phyloP scores from a whole-genome alignment of 2,113 vertebrate genomes.

The Marcusenius ussheri region DNA sequence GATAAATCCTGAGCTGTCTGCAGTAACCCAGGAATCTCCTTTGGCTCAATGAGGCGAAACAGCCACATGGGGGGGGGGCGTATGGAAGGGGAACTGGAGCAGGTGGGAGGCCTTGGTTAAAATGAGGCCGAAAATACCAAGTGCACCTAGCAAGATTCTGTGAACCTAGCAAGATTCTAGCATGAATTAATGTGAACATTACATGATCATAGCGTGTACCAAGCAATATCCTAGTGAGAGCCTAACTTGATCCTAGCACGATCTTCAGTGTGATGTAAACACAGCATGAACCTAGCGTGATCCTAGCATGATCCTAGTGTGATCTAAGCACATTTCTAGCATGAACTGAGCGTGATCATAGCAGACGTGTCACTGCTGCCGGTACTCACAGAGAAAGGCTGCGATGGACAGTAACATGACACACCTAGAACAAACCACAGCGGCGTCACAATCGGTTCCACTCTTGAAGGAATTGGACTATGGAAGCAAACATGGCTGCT shows the following conservation, averaged over 20 bases:
- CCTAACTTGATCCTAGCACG: background rate
- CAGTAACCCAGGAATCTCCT: slow-evolving; percentile 28
- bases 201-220: background rate
- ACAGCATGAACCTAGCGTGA: background rate
- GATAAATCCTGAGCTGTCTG: slow-evolving; percentile 34
- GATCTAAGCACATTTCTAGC: background rate
- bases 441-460: too few relatives aligned
- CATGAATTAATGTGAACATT: background rate
- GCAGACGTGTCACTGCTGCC: background rate
- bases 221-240: background rate
- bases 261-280: background rate
- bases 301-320: background rate
- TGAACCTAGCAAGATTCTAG: background rate
- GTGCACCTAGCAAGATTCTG: background rate
- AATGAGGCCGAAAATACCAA: background rate
- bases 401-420: background rate
- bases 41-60: background rate
- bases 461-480: background rate
- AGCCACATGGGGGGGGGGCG: background rate
- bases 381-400: background rate
- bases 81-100: background rate
- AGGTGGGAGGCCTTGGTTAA: background rate
- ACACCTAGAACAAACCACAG: background rate
- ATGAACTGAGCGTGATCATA: background rate
- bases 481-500: background rate